Evolutionary conservation across 2,113 vertebrate species (phyloP), one percentile per base, ranked within the genome.

Genomic region (Aptenodytes patagonicus): DNA sequence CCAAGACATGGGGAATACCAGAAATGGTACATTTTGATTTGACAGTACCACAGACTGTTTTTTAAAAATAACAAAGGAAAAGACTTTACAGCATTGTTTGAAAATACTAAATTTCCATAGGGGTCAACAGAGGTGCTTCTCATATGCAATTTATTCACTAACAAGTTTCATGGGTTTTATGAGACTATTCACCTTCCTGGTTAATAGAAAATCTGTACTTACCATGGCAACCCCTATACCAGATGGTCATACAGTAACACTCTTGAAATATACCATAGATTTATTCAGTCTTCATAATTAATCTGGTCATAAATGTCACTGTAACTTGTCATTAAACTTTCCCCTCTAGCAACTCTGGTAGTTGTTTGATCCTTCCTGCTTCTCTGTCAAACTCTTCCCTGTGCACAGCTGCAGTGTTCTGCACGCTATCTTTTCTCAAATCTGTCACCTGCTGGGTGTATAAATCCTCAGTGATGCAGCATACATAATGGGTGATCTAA

Each of bases 131-230:
- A 94, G 44, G 70, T 86, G 73, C 54, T 97, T 96, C 69, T 90
- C 8, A 2, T 69, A 83, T 73, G 80, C 81, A 89, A 84, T 96
- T 95, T 94, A 93, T 92, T 86, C 91, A 75, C 93, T 96, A 94
- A 89, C 54, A 88, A 93, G 73, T 96, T 97, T 51, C 68, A 81
- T 68, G 64, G 55, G 26, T 57, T 96, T 96, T 97, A 95, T 89
- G 88, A 90, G 95, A 86, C 49, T 79, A 54, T 88, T 95, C 94
- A 84, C 87, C 85, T 93, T 96, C 86, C 90, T 96, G 69, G 75
- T 88, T 96, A 97, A 97, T 93, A 96, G 91, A 93, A 97, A 95
- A 93, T 96, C 85, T 91, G 90, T 92, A 88, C 90, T 95, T 96
- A 81, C 94, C 86, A 95, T 97, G 83, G 93, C 91, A 96, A 97